Conservation (phyloP, 2,113 vertebrate species). For the Nannospalax galili region DNA sequence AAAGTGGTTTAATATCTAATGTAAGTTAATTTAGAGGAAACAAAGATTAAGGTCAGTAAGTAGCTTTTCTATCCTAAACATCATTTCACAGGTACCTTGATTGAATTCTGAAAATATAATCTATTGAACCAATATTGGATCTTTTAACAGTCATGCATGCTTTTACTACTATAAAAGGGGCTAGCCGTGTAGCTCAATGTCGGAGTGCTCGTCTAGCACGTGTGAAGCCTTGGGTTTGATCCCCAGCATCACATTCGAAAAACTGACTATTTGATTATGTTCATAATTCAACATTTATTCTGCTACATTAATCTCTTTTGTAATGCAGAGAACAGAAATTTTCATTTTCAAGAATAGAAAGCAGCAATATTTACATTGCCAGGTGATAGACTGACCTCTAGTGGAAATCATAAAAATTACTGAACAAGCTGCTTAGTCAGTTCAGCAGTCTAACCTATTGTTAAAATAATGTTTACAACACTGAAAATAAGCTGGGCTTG, state of each 20-base stretch:
- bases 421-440: not conserved
- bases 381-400: slow-evolving; percentile 78
- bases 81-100: slow-evolving; percentile 51
- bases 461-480: slow-evolving; percentile 39
- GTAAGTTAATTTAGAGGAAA: slow-evolving; percentile 59
- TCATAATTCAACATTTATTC: slow-evolving; percentile 63
- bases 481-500: not conserved
- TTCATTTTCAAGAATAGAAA: slow-evolving; percentile 30
- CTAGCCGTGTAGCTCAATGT: not conserved
- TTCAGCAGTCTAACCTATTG: not conserved
- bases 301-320: slow-evolving; percentile 27
- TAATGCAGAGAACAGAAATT: slow-evolving; percentile 6
- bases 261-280: not conserved
- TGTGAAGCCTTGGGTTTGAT: not conserved
- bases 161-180: slow-evolving; percentile 24
- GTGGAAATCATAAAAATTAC: slow-evolving; percentile 69
- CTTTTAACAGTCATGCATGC: not conserved
- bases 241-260: not conserved
- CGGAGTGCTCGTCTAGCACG: not conserved
- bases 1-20: slow-evolving; percentile 68
- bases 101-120: slow-evolving; percentile 62
- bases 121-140: slow-evolving; percentile 36
- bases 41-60: slow-evolving; percentile 67
- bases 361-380: slow-evolving; percentile 48
- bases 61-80: slow-evolving; percentile 42